These are phyloP conservation scores for Leucoraja ocellata DNA, from an alignment of 2,797 vertebrate genomes.

Conservation along the genomic window DNA sequence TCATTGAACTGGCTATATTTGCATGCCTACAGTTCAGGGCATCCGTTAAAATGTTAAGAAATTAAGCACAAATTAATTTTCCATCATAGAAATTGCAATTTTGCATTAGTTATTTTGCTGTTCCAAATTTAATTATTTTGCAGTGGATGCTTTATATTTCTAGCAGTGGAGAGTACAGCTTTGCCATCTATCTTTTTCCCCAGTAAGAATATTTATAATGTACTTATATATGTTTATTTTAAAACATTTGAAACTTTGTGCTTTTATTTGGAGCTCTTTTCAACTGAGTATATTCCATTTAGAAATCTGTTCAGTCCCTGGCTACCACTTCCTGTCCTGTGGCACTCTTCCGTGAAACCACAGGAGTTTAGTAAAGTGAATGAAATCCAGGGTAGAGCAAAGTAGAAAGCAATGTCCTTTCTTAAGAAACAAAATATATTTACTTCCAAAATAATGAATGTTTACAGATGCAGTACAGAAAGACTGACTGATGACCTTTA, in stretches of 20 bases:
- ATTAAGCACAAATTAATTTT: background rate
- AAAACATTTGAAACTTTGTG: background rate
- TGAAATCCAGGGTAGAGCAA: background rate
- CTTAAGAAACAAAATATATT: background rate
- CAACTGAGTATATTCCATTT: background rate
- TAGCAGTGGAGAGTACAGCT: no score
- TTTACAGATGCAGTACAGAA: background rate
- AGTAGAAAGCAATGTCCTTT: background rate
- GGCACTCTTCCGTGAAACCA: no score
- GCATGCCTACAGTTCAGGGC: background rate
- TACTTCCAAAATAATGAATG: background rate
- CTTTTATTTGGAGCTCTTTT: background rate
- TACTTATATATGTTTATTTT: background rate
- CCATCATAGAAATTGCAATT: background rate
- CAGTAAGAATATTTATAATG: background rate
- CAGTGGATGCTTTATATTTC: no score
- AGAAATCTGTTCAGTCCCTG: background rate
- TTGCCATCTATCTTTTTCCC: background rate
- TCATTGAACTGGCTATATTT: background rate
- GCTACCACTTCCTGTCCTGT: no score
- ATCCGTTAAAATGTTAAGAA: background rate
- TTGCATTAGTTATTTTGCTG: background rate
- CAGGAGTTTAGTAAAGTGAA: background rate
- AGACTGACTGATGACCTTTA: no score
- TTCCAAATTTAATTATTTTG: background rate